Conservation (phyloP, 1,140 invertebrate genomes). For the Copidosoma floridanum region DNA sequence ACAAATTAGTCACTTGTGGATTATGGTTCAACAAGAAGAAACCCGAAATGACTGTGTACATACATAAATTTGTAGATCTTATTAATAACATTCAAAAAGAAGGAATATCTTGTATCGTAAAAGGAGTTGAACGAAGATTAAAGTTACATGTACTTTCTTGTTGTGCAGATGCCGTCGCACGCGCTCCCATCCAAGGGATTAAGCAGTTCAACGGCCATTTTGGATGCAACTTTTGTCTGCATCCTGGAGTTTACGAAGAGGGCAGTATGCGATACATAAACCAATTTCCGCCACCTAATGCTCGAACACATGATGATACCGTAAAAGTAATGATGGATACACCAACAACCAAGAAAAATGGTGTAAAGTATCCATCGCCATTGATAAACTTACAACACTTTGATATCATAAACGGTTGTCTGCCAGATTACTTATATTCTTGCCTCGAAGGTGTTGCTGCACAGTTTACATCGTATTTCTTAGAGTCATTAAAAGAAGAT, state of each 20-base stretch:
- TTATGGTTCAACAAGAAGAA: background rate
- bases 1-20: background rate
- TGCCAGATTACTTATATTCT: slow-evolving; percentile 9
- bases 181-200: slow-evolving; percentile 2
- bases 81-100: background rate
- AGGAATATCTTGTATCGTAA: background rate
- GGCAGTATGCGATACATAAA: no score
- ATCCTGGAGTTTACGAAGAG: background rate
- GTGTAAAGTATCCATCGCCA: background rate
- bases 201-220: no score
- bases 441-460: background rate
- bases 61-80: background rate
- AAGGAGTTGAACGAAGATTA: background rate
- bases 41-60: background rate
- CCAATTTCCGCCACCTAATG: no score
- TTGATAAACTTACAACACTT: slow-evolving; percentile 9
- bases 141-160: background rate
- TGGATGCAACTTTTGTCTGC: background rate
- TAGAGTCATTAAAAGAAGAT: background rate
- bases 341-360: background rate
- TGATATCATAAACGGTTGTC: slow-evolving; percentile 13
- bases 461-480: background rate
- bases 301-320: background rate
- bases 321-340: background rate
- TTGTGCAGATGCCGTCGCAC: background rate